Evolutionary conservation across 2,113 vertebrate species (phyloP).

Genomic region (Albula goreensis): DNA sequence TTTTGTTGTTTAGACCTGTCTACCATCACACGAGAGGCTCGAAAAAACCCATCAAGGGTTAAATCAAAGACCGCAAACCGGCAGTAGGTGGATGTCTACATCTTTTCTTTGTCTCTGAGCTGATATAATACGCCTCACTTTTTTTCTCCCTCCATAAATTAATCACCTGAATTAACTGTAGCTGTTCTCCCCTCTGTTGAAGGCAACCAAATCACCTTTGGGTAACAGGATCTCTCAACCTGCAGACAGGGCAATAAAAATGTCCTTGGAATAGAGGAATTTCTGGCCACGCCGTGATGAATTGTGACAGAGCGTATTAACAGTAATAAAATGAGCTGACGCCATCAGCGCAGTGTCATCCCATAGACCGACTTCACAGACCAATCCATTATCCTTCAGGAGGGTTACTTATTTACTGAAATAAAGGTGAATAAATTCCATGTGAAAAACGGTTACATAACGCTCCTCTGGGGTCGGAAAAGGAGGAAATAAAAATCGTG

Average conservation of each 20-base stretch:
- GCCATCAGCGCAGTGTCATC: slow-evolving; percentile 31
- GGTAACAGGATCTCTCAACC: not conserved
- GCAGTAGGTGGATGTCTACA: not conserved
- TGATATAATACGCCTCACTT: not conserved
- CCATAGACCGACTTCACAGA: not conserved
- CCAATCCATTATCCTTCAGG: not conserved
- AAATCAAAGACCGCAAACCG: too few relatives aligned
- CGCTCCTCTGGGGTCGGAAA: not conserved
- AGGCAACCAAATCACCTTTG: not conserved
- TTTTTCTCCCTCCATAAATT: not conserved
- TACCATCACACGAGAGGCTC: not conserved
- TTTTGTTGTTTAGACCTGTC: slow-evolving; percentile 5
- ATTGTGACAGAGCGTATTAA: slow-evolving; percentile 63
- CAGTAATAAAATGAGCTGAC: slow-evolving; percentile 58
- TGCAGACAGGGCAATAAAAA: slow-evolving; percentile 39
- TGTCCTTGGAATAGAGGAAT: slow-evolving; percentile 47
- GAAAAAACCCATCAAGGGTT: too few relatives aligned
- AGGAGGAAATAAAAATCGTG: too few relatives aligned
- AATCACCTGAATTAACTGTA: not conserved
- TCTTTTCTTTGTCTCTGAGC: not conserved
- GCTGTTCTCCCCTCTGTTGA: not conserved
- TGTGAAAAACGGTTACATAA: slow-evolving; percentile 7
- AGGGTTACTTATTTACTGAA: slow-evolving; percentile 5
- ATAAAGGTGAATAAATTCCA: slow-evolving; percentile 1
- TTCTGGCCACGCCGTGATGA: slow-evolving; percentile 41